Base-by-base conservation (phyloP, 1,140 invertebrate genomes). In the Orius insidiosus region DNA sequence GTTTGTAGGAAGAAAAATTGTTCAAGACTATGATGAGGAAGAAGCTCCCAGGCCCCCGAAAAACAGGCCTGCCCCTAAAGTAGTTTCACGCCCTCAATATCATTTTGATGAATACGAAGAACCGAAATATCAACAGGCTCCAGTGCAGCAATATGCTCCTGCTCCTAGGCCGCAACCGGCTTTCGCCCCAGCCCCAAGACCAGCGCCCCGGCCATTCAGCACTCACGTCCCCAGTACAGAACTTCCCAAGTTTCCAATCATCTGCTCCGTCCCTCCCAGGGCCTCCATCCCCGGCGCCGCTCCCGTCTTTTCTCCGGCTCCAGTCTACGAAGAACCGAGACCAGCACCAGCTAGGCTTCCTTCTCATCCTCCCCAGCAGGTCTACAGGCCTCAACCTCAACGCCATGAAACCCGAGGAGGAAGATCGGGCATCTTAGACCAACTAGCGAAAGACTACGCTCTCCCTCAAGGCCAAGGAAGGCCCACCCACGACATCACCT, bases 361-460 rank as follows among this genome's bases (percentile, higher is more conserved):
- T 45, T 38, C 15, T 13, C 38, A 32, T 15, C 47, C 11, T 15
- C 45, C 31, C 24, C 47, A 37, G 8, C 51, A 24, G 7, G 48
- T 34, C 19, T 35, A 24, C 44, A 42, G 32, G 37, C 19, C 38
- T 24, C 14, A 34, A 24, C 24, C 24, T 3, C 24, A 24, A 24
- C 41, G 13, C n/a, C 41, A 24, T 5, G 24, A 24, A 43, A n/a
- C 41, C 41, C 10, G 24, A 11, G 24, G 41, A 30, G 24, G 41
- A 43, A 43, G 41, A 18, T 72, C 72, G 34, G 74, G 79, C n/a
- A 71, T 84, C 57, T 63, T 85, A 11, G 81, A 85, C 55, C 78
- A 84, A 55, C 67, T 85, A n/a, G 75, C 80, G 13, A 74, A 77
- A 55, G 80, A 86, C 52, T 85, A 80, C 56, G 75, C 80, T 9